Conservation (phyloP, 2,797 vertebrate genomes). For the Hypotaenidia okinawae region DNA sequence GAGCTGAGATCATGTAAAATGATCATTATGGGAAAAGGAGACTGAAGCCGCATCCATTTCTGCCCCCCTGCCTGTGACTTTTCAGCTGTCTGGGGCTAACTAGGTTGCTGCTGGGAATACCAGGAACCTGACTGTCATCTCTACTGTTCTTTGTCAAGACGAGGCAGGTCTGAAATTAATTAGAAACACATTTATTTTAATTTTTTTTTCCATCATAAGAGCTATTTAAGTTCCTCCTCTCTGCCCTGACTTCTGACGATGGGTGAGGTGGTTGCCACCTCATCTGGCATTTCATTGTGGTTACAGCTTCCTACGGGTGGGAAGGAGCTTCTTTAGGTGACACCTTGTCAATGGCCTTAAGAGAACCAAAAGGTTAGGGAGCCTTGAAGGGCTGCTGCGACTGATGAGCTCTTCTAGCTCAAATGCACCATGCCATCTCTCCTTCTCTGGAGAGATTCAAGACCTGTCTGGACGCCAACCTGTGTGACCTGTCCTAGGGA, state of each 20-base stretch:
- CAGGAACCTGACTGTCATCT: neutral
- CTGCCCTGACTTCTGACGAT: rapidly evolving
- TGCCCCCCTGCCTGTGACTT: neutral
- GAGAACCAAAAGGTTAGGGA: neutral
- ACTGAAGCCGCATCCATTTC: neutral
- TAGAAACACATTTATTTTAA: neutral
- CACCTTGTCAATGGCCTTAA: neutral
- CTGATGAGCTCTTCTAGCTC: neutral
- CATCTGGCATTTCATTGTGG: neutral
- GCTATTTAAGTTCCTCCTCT: neutral
- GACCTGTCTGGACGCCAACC: too few species aligned
- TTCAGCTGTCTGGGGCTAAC: neutral
- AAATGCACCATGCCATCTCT: neutral
- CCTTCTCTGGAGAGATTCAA: too few species aligned
- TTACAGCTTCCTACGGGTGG: neutral
- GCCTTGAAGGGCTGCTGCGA: neutral
- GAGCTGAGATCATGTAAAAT: neutral
- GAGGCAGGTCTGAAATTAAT: neutral
- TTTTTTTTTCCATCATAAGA: neutral
- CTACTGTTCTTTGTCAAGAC: neutral
- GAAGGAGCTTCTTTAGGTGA: neutral
- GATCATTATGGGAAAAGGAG: neutral
- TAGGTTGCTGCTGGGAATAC: neutral
- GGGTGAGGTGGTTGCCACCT: neutral
- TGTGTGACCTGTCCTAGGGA: too few species aligned